Evolutionary conservation across 1,140 invertebrate genomes (phyloP), one percentile per base, ranked within the genome.

Genomic region (Orius insidiosus): DNA sequence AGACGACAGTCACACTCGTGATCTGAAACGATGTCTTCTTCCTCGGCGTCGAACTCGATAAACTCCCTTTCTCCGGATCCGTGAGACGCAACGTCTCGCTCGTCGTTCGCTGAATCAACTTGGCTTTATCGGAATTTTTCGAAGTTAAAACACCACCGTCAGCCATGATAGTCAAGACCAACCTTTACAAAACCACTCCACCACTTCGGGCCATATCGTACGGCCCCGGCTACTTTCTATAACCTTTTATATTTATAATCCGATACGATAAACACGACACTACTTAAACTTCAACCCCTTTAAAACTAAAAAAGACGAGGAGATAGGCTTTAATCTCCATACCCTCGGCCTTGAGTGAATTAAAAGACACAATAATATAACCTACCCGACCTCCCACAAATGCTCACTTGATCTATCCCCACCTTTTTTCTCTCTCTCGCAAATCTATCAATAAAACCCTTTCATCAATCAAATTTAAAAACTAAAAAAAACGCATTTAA

Each of bases 21-120:
- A 93, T 92, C 69, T 92, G 86, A 68, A 93, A 93, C 45, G 86
- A 89, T 58, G 75, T 82, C 68, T 84, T 85, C 68, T 83, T 83
- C 57, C 71, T 64, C 24, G 49, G 51, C n/a, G 31, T 48, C 11
- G 47, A 49, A 9, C 49, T 40, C 7, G 52, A 43, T 38, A 53
- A 47, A 7, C 48, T 39, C 11, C 36, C 39, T 41, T 50, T 51
- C 41, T 55, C 54, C 30, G 39, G 32, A 35, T 55, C 54, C 9
- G 50, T 48, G 34, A 55, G 35, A 15, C 54, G 47, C 37, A 55
- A 49, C 41, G 54, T 52, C 52, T 55, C 54, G 45, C 49, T 53
- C 24, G 54, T 55, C 10, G 54, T 55, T 35, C 54, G 54, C 48
- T 50, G 51, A 37, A 55, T 51, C 42, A 50, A 48, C 45, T 54